phyloP scores from a whole-genome alignment of 2,888 invertebrate species.

The Lissocephala sabroskyi region DNA sequence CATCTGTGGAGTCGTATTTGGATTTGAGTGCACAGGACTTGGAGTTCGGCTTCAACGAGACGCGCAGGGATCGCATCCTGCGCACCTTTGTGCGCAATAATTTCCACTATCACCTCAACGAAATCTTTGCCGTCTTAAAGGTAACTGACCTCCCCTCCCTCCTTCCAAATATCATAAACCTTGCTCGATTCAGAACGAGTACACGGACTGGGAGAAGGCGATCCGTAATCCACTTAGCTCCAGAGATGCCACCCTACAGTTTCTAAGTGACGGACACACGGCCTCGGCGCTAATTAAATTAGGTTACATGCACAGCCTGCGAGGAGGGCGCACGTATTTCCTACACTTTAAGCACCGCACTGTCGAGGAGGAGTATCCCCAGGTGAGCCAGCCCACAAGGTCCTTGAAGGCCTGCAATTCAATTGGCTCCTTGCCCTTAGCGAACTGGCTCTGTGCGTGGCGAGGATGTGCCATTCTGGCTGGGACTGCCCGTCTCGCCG shows the following conservation, averaged over 20 bases:
- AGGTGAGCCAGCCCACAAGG: constrained; percentile 78
- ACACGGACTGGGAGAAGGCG: constrained; percentile 95
- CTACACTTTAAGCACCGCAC: constrained; percentile 91
- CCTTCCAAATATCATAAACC: neutral
- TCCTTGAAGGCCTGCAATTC: constrained; percentile 3
- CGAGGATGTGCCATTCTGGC: constrained; percentile 88
- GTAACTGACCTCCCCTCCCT: constrained; percentile 50
- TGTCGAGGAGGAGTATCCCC: constrained; percentile 84
- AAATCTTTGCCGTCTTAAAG: constrained; percentile 91
- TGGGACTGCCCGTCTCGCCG: constrained; percentile 83
- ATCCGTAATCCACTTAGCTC: constrained; percentile 89
- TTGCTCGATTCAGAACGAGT: constrained; percentile 82
- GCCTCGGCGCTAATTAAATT: constrained; percentile 87
- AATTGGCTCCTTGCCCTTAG: constrained; percentile 69
- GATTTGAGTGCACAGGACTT: constrained; percentile 88
- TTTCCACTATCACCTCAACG: constrained; percentile 94
- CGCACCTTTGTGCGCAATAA: constrained; percentile 95
- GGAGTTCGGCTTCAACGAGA: constrained; percentile 93
- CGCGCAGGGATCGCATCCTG: constrained; percentile 86
- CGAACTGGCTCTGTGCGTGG: constrained; percentile 87
- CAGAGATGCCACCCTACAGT: constrained; percentile 87
- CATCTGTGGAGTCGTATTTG: constrained; percentile 86
- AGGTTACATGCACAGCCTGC: constrained; percentile 84
- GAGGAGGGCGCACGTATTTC: constrained; percentile 87
- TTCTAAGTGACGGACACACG: constrained; percentile 93